Base-by-base conservation (phyloP, 2,113 vertebrate genomes). In the Hepsetus odoe region DNA sequence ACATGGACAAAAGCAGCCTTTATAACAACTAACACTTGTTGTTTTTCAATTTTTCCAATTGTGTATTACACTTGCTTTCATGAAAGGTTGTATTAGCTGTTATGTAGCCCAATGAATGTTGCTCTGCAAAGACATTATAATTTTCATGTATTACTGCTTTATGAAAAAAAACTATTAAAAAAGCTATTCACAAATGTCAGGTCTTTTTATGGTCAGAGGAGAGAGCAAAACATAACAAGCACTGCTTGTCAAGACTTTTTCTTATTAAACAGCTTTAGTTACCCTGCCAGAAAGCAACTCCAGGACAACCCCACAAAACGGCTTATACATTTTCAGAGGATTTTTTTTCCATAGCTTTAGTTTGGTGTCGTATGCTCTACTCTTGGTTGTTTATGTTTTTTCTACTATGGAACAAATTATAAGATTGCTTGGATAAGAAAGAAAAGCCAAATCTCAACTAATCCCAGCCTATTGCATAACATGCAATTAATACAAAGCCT, bases 171-270 rank as follows among this genome's bases (percentile, higher is more conserved):
- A n/a, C n/a, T n/a, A n/a, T n/a, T n/a, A n/a, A n/a, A n/a, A n/a
- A n/a, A n/a, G n/a, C n/a, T 65, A 73, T 55, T 20, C 24, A 59
- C 40, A n/a, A 74, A 62, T 30, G n/a, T 49, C 32, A 59, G 26
- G 13, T 58, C 38, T 74, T 12, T 18, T 6, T 70, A 13, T 58
- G 38, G 53, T 28, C 13, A 73, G 72, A 51, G 59, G 12, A 12
- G 14, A 24, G 11, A 9, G 35, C 13, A 35, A 8, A 22, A 13
- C 6, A 51, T 35, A 38, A 38, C 18, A 24, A n/a, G 26, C 28
- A 64, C 40, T n/a, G 18, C 28, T 72, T 56, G 69, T 72, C 44
- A 75, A 46, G 30, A 65, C 44, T 74, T 14, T 22, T 51, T 32
- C 59, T n/a, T 26, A 64, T 22, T 5, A 5, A 64, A 51, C 38